These are phyloP conservation scores for Mallateleia sp. DNA, from an alignment of 2,888 invertebrate genomes.

Conservation along the genomic window DNA sequence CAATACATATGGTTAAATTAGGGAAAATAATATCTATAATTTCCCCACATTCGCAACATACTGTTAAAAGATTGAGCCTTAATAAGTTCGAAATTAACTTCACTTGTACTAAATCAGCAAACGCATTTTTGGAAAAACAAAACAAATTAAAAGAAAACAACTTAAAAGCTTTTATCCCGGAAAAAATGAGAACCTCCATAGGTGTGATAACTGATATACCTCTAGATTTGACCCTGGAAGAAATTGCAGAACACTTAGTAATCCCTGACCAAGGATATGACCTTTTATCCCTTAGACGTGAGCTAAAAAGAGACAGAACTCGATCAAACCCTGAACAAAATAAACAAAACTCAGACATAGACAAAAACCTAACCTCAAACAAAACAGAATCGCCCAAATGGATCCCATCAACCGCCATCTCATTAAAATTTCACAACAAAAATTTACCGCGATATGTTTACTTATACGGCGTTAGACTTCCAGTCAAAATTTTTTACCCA, in stretches of 20 bases:
- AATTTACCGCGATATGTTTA: background rate
- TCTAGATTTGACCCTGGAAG: background rate
- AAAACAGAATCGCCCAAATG: too few species aligned
- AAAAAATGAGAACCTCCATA: background rate
- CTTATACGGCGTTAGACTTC: background rate
- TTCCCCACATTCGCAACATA: too few species aligned
- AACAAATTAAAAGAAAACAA: background rate
- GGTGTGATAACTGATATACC: conserved; percentile 14
- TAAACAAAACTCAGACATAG: too few species aligned
- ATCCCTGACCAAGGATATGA: too few species aligned
- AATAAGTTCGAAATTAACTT: background rate
- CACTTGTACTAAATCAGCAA: background rate
- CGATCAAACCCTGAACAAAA: background rate
- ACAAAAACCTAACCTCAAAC: too few species aligned
- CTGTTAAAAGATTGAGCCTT: too few species aligned
- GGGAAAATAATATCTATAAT: too few species aligned
- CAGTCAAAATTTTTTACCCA: conserved; percentile 10
- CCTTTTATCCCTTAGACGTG: too few species aligned
- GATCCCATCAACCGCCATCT: conserved; percentile 11
- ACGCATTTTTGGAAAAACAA: background rate
- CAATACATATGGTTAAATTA: too few species aligned
- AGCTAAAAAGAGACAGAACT: too few species aligned
- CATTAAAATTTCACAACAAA: conserved; percentile 17
- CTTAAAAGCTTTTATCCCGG: conserved; percentile 13
- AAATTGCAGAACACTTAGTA: conserved; percentile 2